A percentile compares a stretch with the other conserved stretches of the same genome.
Conservation (phyloP, 2,888 invertebrate genomes). For the Nomada ferruginata region DNA sequence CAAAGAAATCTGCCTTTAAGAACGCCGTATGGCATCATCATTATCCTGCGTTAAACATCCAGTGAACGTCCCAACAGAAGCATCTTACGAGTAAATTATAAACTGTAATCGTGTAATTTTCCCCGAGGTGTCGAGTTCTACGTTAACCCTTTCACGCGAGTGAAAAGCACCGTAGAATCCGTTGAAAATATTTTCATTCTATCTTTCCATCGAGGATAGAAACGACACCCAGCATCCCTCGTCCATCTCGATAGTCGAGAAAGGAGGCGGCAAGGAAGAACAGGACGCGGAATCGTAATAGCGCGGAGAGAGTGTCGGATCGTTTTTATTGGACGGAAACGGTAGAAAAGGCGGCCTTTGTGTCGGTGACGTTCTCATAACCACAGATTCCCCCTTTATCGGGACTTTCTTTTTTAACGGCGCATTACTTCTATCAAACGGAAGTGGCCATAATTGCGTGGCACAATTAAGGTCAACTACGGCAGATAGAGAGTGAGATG, state of each 20-base stretch:
- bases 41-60: no score
- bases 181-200: not conserved
- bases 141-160: not conserved
- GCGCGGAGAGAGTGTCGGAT: conserved; percentile 6
- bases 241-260: not conserved
- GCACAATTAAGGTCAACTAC: conserved; percentile 55
- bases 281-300: conserved; percentile 18
- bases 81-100: not conserved
- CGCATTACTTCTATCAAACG: conserved; percentile 60
- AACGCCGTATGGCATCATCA: no score
- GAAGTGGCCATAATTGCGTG: conserved; percentile 66
- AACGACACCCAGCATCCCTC: not conserved
- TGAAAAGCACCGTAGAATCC: not conserved
- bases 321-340: conserved; percentile 20
- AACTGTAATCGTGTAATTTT: conserved; percentile 34
- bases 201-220: not conserved
- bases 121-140: not conserved
- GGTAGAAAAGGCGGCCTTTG: conserved; percentile 36
- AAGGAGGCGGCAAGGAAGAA: no score
- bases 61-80: no score
- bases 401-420: conserved; percentile 46
- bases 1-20: no score
- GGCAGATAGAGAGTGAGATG: not conserved
- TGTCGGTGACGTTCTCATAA: conserved; percentile 68
- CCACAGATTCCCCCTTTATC: conserved; percentile 56